Conservation (phyloP, 2,888 invertebrate genomes). For the Rhopalosiphum nymphaeae region DNA sequence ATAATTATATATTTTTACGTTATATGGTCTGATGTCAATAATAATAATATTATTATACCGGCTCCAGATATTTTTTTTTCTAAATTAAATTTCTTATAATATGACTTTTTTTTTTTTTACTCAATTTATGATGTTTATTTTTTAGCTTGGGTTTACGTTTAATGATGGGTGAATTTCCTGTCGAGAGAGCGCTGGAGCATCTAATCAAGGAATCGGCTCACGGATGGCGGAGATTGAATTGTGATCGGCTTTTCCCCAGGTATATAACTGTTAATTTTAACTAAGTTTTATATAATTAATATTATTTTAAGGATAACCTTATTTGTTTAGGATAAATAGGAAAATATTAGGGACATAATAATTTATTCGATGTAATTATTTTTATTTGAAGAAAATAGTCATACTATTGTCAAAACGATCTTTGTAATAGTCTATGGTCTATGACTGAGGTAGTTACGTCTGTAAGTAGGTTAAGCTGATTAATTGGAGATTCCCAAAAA, state of each 20-base stretch:
- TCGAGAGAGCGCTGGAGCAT: slow-evolving; percentile 72
- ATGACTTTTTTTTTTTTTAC: not conserved
- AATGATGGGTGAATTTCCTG: slow-evolving; percentile 73
- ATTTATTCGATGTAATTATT: not conserved
- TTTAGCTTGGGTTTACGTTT: slow-evolving; percentile 73
- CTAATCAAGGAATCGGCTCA: slow-evolving; percentile 72
- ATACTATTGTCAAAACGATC: not conserved
- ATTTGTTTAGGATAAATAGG: not conserved
- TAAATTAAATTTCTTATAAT: not conserved
- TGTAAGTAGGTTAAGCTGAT: not conserved
- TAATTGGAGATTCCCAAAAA: not conserved
- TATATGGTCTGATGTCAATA: not conserved
- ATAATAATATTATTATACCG: not conserved
- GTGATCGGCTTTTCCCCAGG: slow-evolving; percentile 74
- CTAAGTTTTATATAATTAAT: slow-evolving; percentile 26
- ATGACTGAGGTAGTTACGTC: not conserved
- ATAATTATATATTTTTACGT: not conserved
- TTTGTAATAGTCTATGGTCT: not conserved
- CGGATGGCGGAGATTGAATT: slow-evolving; percentile 73
- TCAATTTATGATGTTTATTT: slow-evolving; percentile 39
- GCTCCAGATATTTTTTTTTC: not conserved
- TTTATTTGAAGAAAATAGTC: not conserved
- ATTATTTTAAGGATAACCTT: not conserved
- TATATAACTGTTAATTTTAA: slow-evolving; percentile 67
- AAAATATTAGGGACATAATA: not conserved